These are phyloP conservation scores for Fundulus diaphanus DNA, from an alignment of 2,797 vertebrate genomes.

Conservation along the genomic window DNA sequence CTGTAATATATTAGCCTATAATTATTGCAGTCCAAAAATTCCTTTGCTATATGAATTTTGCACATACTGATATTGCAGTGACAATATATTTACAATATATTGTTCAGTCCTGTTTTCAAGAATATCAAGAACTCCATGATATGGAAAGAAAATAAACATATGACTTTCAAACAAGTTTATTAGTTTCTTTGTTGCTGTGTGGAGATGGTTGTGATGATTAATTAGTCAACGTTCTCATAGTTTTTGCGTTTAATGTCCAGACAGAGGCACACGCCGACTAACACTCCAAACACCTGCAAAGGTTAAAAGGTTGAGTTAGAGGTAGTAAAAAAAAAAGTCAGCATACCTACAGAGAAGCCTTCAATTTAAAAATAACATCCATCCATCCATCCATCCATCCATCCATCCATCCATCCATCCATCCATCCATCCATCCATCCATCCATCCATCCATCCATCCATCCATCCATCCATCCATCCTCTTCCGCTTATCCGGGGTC, in stretches of 20 bases:
- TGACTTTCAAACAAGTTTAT: not conserved
- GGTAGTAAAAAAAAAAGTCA: conserved; percentile 34
- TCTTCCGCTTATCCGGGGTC: too few relatives aligned
- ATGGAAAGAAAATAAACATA: not conserved
- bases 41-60: too few relatives aligned
- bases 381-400: too few relatives aligned
- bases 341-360: conserved; percentile 5
- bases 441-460: too few relatives aligned
- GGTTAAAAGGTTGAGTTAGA: conserved; percentile 45
- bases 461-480: too few relatives aligned
- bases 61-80: too few relatives aligned
- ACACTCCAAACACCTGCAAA: conserved; percentile 45
- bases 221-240: conserved; percentile 42
- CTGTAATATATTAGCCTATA: too few relatives aligned
- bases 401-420: too few relatives aligned
- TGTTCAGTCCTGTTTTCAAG: not conserved
- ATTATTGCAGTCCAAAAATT: too few relatives aligned
- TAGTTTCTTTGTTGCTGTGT: not conserved
- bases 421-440: too few relatives aligned
- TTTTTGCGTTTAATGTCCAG: conserved; percentile 28
- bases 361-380: conserved; percentile 19
- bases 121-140: not conserved
- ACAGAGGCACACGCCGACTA: conserved; percentile 31
- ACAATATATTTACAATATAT: too few relatives aligned
- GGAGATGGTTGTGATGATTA: not conserved